Evolutionary conservation across 2,113 vertebrate genomes (phyloP).

Genomic region (Nyctibius bracteatus): DNA sequence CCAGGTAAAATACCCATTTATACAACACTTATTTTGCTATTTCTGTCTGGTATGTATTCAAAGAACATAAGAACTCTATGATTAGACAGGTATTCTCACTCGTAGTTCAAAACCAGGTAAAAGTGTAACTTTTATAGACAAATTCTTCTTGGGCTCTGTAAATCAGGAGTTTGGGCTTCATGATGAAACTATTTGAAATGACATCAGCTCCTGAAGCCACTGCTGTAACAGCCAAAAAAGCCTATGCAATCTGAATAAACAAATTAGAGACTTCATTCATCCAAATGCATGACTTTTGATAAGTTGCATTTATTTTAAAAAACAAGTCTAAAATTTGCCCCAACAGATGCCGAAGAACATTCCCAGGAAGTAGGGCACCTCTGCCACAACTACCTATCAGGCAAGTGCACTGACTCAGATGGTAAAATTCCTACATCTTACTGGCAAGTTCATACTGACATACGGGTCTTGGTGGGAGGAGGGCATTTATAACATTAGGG

Average conservation of each 20-base stretch:
- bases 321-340: not conserved
- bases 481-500: not conserved
- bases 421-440: not conserved
- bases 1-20: not conserved
- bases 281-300: not conserved
- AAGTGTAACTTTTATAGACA: not conserved
- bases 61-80: not conserved
- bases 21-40: not conserved
- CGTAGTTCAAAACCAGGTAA: not conserved
- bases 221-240: not conserved
- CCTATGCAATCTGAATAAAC: not conserved
- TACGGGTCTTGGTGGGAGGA: not conserved
- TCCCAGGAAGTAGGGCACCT: not conserved
- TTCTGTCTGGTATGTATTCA: not conserved
- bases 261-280: not conserved
- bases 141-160: not conserved
- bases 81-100: not conserved
- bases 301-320: not conserved
- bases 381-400: not conserved
- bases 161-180: not conserved
- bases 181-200: not conserved
- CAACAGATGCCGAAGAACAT: not conserved
- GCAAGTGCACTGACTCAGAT: not conserved
- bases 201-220: not conserved
- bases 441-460: not conserved